Evolutionary conservation across 2,888 invertebrate species (phyloP), one percentile per base, ranked within the genome.

Genomic region (Eupithecia subumbrata): DNA sequence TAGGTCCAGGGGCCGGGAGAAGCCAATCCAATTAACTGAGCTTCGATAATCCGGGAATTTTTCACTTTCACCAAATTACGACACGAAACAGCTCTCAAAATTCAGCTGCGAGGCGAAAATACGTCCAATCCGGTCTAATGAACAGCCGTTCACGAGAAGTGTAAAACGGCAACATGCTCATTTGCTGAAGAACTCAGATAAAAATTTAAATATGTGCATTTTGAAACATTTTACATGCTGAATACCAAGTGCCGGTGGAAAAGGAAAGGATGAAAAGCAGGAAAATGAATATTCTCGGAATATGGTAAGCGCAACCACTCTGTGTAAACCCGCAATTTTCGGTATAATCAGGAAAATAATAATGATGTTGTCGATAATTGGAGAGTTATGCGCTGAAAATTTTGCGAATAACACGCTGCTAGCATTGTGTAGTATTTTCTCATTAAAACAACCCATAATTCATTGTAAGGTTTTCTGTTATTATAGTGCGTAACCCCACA

Each of bases 41-140:
- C 77, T 83, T 82, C 85, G 82, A 82, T 84, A 84, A 84, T 85
- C 83, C 77, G 78, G 77, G 82, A 83, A 85, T 89, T 88, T 89
- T 84, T 79, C 83, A 83, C 81, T 86, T 86, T 88, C 88, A 87
- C 89, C 86, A 84, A 82, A 87, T 89, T 88, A 88, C 83, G 67
- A 72, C 74, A 77, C 63, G 70, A 77, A 79, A 78, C 73, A 76
- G 76, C 84, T 86, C 84, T 84, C 83, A 84, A 84, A 86, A 67
- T 67, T 67, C 40, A 67, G 11, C 5, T 86, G 85, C 81, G 83
- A 84, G 80, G 82, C 81, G 84, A 81, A 85, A 86, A 85, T 85
- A 86, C 84, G 85, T 84, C 86, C 88, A 89, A 89, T 90, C 89
- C 88, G 88, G 88, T 88, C 86, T 91, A 89, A 89, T 89, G 86